Evolutionary conservation across 2,113 vertebrate species (phyloP).

Genomic region (Neolamprologus sp.): DNA sequence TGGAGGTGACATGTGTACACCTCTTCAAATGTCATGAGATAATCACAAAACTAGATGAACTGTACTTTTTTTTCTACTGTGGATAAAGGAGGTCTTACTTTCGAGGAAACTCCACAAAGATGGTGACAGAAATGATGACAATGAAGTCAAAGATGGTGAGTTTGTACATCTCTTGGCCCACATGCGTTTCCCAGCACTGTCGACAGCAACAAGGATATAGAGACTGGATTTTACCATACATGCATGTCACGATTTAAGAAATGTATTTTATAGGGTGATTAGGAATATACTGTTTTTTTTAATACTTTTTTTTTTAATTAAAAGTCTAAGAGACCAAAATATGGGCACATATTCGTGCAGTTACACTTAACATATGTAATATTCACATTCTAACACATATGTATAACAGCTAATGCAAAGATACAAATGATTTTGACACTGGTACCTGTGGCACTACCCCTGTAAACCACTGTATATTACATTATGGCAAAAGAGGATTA

Average conservation of each 20-base stretch:
- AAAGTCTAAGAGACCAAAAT: neutral
- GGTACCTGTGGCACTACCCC: neutral
- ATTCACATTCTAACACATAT: neutral
- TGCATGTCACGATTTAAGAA: neutral
- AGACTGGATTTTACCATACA: neutral
- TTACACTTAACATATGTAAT: neutral
- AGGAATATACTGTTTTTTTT: accelerated
- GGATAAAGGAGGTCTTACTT: constrained; percentile 75
- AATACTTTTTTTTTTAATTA: accelerated
- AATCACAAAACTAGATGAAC: neutral
- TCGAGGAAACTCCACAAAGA: constrained; percentile 89
- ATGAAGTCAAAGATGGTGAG: constrained; percentile 94
- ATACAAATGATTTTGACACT: neutral
- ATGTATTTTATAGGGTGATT: neutral
- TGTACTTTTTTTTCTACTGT: neutral
- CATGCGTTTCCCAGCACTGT: constrained; percentile 94
- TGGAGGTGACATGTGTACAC: neutral
- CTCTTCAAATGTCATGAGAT: neutral
- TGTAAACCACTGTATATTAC: neutral
- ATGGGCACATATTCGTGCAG: neutral
- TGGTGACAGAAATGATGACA: constrained; percentile 76
- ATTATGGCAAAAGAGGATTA: neutral
- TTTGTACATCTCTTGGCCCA: constrained; percentile 98
- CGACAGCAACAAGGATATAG: neutral
- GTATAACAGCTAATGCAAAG: neutral